phyloP scores from a whole-genome alignment of 2,888 invertebrate genomes.

The Drosophila flavopinicola region DNA sequence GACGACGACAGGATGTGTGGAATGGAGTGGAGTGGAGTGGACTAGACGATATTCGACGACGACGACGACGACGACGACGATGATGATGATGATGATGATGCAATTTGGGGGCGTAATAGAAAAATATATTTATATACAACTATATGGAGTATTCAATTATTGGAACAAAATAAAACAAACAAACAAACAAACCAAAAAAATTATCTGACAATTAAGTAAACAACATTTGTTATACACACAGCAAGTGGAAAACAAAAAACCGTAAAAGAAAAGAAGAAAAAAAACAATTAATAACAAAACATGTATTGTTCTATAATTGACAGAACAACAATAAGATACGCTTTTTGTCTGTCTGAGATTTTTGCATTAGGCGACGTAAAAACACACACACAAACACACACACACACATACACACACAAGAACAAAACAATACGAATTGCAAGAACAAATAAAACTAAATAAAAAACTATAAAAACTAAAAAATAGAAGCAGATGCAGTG shows the following conservation, averaged over 20 bases:
- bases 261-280: slow-evolving; percentile 6
- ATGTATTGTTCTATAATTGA: slow-evolving; percentile 61
- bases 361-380: slow-evolving; percentile 65
- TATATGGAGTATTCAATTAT: slow-evolving; percentile 73
- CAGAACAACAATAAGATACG: slow-evolving; percentile 60
- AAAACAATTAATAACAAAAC: slow-evolving; percentile 31
- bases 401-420: slow-evolving; percentile 1
- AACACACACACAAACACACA: slow-evolving; percentile 7
- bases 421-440: slow-evolving; percentile 1
- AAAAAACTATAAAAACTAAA: slow-evolving; percentile 28
- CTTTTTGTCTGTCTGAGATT: slow-evolving; percentile 73
- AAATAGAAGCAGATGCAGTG: slow-evolving; percentile 52
- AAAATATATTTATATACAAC: slow-evolving; percentile 77
- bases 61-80: too few relatives aligned
- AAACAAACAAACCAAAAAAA: slow-evolving; percentile 21
- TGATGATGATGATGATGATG: too few relatives aligned
- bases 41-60: slow-evolving; percentile 33
- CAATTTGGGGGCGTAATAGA: slow-evolving; percentile 66
- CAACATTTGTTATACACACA: slow-evolving; percentile 64
- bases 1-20: slow-evolving; percentile 17
- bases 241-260: slow-evolving; percentile 46
- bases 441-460: slow-evolving; percentile 14
- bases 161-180: slow-evolving; percentile 65
- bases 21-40: slow-evolving; percentile 4
- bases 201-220: slow-evolving; percentile 66